Base-by-base conservation (phyloP, 2,113 vertebrate genomes). In the Mormoops blainvillei region DNA sequence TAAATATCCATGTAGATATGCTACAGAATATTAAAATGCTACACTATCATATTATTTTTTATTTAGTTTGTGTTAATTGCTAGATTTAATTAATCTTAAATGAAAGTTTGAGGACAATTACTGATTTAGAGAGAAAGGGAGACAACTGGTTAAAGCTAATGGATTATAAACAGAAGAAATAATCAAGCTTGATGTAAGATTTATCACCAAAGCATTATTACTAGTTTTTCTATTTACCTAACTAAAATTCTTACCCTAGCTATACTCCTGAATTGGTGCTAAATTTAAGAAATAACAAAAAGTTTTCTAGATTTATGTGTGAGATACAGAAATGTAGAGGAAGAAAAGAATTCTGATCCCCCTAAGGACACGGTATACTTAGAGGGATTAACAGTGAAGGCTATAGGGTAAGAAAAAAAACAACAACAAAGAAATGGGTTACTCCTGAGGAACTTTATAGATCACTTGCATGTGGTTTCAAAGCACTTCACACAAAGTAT, bases 1-100 rank as follows among this genome's bases (percentile, higher is more conserved):
- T 45, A 70, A 93, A 87, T 77, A 71, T 56, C 63, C 45, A 43
- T 22, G 41, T 45, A 73, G 4, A 52, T 68, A 15, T 15, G n/a
- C 13, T 36, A 78, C 12, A 83, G 63, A 83, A 87, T 87, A 9
- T 92, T 95, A 78, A 78, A 63, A 68, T 73, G 8, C 36, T 58
- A 77, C 50, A 71, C 22, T 36, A 68, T 14, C 4, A 70, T n/a
- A 4, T 48, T 85, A 48, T 71, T 67, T 93, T 71, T 96, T 65
- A 68, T 78, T 84, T 85, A 41, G 36, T n/a, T 86, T 56, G 33
- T 11, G 41, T 36, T 81, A 81, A 33, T 61, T 26, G 41, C n/a
- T 71, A 65, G 22, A 76, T 48, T 86, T 50, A 91, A 84, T 43
- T 68, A 90, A 15, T 45, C 12, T 84, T 67, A 84, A 52, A 58